Evolutionary conservation across 2,113 vertebrate genomes (phyloP).

Genomic region (Carassius gibelio): DNA sequence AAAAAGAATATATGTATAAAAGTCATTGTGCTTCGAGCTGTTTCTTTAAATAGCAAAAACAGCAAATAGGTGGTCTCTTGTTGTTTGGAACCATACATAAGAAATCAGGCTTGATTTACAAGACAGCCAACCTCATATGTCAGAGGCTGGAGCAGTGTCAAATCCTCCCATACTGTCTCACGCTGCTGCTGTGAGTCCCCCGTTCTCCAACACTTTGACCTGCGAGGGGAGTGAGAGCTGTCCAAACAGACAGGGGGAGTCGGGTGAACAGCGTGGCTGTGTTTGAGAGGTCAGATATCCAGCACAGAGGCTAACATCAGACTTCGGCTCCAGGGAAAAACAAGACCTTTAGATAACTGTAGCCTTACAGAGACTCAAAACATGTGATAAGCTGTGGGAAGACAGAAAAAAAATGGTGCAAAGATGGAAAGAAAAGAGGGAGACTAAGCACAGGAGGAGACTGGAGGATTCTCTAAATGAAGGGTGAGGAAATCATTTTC

Average conservation of each 20-base stretch:
- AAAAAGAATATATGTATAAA: too few relatives aligned
- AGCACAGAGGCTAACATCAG: slow-evolving; percentile 27
- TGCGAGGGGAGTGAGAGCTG: slow-evolving; percentile 32
- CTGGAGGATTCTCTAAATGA: neutral
- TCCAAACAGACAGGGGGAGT: slow-evolving; percentile 31
- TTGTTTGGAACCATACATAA: neutral
- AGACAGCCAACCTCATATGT: neutral
- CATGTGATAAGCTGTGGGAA: neutral
- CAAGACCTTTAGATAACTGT: slow-evolving; percentile 39
- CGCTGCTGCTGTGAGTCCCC: neutral
- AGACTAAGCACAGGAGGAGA: neutral
- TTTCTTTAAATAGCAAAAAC: too few relatives aligned
- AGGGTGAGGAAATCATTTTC: neutral
- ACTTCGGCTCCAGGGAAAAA: slow-evolving; percentile 15
- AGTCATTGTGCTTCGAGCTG: too few relatives aligned
- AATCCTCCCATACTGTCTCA: neutral
- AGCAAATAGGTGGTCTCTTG: neutral
- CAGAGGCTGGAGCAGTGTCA: neutral
- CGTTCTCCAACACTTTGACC: slow-evolving; percentile 6
- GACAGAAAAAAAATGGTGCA: neutral
- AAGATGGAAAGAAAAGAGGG: neutral
- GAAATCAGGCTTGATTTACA: neutral
- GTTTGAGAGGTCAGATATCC: slow-evolving; percentile 35
- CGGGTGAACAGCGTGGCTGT: slow-evolving; percentile 13
- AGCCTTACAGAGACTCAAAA: neutral